Conservation (phyloP, 2,888 invertebrate genomes). For the Euzetes globulus region DNA sequence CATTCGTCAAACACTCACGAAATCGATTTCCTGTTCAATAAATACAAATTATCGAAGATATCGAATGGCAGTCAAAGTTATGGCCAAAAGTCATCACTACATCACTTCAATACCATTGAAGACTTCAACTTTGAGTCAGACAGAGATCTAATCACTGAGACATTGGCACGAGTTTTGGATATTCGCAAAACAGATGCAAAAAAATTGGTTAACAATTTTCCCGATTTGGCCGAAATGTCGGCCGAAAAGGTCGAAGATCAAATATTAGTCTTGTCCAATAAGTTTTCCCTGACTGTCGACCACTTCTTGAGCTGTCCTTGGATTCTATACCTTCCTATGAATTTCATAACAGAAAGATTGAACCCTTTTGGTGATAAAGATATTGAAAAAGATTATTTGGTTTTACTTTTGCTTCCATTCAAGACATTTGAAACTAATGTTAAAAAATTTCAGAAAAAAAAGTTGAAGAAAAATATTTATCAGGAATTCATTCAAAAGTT, state of each 20-base stretch:
- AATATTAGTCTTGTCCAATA: background rate
- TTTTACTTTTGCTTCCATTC: background rate
- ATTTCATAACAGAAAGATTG: background rate
- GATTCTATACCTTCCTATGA: background rate
- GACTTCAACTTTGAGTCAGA: slow-evolving; percentile 7
- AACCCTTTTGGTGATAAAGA: background rate
- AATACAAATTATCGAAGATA: slow-evolving; percentile 1
- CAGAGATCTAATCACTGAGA: background rate
- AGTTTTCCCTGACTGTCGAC: background rate
- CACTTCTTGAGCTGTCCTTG: slow-evolving; percentile 16
- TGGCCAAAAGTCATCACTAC: background rate
- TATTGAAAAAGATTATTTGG: background rate
- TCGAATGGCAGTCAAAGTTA: background rate
- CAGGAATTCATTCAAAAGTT: background rate
- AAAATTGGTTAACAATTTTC: background rate
- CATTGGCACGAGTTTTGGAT: background rate
- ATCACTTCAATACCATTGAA: slow-evolving; percentile 4
- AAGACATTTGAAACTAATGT: background rate
- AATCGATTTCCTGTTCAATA: slow-evolving; percentile 5
- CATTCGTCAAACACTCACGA: slow-evolving; percentile 5
- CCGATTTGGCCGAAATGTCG: background rate
- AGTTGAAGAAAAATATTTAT: background rate
- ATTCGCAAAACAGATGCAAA: background rate
- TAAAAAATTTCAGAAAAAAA: background rate
- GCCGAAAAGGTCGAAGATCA: background rate